These are phyloP conservation scores for Carapus acus DNA, from an alignment of 2,797 vertebrate species.

Conservation along the genomic window DNA sequence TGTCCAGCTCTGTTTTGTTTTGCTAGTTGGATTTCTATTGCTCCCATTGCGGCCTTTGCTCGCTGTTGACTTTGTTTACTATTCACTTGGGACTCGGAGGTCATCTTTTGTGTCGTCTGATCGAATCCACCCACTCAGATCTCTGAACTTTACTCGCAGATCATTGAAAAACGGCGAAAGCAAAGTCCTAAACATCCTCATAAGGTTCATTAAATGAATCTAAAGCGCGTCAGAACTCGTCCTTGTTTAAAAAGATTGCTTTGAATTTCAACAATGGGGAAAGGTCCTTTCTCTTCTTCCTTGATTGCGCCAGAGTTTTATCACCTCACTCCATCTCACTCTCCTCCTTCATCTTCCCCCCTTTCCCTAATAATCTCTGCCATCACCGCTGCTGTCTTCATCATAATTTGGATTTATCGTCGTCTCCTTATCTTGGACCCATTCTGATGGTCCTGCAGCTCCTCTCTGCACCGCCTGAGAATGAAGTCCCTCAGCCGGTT, in stretches of 20 bases:
- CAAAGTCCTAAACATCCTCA: too few relatives aligned
- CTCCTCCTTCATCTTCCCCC: slow-evolving; percentile 23
- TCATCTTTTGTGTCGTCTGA: too few relatives aligned
- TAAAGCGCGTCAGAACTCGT: neutral
- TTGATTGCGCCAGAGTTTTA: slow-evolving; percentile 9
- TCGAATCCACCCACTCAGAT: too few relatives aligned
- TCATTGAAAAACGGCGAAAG: too few relatives aligned
- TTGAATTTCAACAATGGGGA: slow-evolving; percentile 13
- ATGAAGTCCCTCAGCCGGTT: too few relatives aligned
- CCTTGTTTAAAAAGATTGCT: neutral
- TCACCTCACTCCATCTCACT: slow-evolving; percentile 20
- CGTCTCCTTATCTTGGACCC: neutral
- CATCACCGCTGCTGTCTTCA: slow-evolving; percentile 38
- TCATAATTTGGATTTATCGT: slow-evolving; percentile 24
- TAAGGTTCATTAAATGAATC: too few relatives aligned
- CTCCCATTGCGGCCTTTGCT: too few relatives aligned
- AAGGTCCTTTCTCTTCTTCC: slow-evolving; percentile 6
- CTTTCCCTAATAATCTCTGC: slow-evolving; percentile 27
- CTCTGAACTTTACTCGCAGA: too few relatives aligned
- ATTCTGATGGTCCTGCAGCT: neutral
- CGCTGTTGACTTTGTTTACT: too few relatives aligned
- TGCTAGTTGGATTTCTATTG: too few relatives aligned
- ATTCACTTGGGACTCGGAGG: too few relatives aligned
- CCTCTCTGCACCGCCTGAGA: neutral
- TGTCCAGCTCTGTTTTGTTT: too few relatives aligned